Conservation (phyloP, 1,140 invertebrate genomes). For the Scaptomyza graminum region DNA sequence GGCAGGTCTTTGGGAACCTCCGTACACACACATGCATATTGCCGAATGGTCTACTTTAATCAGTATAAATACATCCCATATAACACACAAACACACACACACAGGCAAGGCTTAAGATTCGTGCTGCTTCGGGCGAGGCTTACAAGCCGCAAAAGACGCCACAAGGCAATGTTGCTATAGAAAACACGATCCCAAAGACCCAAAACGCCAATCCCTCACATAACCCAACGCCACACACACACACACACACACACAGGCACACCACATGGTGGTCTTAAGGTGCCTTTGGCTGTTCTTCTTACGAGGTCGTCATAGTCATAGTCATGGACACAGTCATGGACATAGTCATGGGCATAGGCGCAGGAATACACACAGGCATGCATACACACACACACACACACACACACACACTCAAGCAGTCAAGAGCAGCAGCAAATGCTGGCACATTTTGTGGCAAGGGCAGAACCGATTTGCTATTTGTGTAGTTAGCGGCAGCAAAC, state of each 20-base stretch:
- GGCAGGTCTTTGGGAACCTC: conserved; percentile 13
- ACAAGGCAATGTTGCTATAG: conserved; percentile 12
- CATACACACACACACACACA: conserved; percentile 3
- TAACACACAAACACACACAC: conserved; percentile 9
- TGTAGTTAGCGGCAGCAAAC: conserved; percentile 47
- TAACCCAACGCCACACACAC: conserved; percentile 6
- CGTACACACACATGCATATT: conserved; percentile 32
- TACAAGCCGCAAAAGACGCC: conserved; percentile 45
- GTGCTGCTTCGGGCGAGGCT: conserved; percentile 35
- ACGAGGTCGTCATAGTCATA: conserved; percentile 16
- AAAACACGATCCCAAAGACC: conserved; percentile 20
- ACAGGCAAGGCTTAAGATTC: conserved; percentile 16
- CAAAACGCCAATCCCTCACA: conserved; percentile 30
- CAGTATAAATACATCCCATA: conserved; percentile 14
- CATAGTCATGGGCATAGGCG: conserved; percentile 24
- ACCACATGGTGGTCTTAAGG: conserved; percentile 23
- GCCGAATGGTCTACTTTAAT: conserved; percentile 55
- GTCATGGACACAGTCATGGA: conserved; percentile 1
- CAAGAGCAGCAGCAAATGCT: conserved; percentile 56
- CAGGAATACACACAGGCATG: conserved; percentile 12
- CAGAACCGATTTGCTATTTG: conserved; percentile 68
- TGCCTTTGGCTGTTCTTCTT: conserved; percentile 24
- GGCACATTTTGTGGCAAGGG: conserved; percentile 52
- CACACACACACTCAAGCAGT: conserved; percentile 52
- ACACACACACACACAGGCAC: background rate